These are phyloP conservation scores for Thunnus maccoyii DNA, from an alignment of 2,113 vertebrate genomes.

Conservation along the genomic window DNA sequence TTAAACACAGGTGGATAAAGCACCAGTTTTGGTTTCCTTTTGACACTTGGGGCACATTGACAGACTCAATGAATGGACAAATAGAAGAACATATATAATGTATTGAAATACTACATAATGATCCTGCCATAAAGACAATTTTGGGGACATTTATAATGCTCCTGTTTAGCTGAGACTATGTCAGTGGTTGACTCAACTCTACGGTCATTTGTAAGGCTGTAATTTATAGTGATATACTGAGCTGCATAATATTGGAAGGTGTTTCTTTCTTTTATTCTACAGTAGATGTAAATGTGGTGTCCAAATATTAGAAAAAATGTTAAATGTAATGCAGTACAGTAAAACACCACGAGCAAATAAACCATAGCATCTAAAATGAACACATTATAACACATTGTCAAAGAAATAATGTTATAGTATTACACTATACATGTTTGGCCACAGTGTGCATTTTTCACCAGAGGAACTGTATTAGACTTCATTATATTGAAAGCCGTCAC, in stretches of 20 bases:
- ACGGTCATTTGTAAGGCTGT: background rate
- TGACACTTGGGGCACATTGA: background rate
- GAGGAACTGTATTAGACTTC: too few species aligned
- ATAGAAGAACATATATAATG: background rate
- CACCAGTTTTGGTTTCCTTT: background rate
- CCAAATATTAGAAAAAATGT: background rate
- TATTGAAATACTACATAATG: background rate
- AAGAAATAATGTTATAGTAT: too few species aligned
- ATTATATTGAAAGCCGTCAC: background rate
- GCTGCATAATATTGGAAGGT: background rate
- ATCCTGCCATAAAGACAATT: background rate
- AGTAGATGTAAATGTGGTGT: background rate
- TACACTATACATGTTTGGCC: too few species aligned
- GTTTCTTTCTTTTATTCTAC: background rate
- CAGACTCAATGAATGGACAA: background rate
- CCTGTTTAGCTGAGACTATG: background rate
- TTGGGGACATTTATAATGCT: background rate
- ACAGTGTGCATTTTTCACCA: too few species aligned
- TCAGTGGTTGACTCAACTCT: background rate
- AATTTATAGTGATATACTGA: background rate
- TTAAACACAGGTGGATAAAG: conserved; percentile 11
- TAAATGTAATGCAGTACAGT: background rate
- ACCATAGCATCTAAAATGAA: background rate
- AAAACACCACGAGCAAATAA: background rate
- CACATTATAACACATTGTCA: too few species aligned